Conservation (phyloP, 1,140 invertebrate species). For the Branchinecta lynchi region DNA sequence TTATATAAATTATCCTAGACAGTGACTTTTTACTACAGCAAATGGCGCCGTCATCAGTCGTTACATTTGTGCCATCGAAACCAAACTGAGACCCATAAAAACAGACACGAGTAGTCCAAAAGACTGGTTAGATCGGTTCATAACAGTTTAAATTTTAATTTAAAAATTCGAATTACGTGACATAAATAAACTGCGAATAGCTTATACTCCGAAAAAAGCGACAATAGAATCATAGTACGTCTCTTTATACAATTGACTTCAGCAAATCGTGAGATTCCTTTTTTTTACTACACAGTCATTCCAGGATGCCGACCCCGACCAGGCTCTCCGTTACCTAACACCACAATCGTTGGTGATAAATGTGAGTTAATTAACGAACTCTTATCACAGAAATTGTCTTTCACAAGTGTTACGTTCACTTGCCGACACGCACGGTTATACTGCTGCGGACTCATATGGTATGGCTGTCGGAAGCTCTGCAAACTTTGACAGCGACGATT, state of each 20-base stretch:
- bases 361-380: neutral
- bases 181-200: no score
- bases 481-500: neutral
- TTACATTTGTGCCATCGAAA: no score
- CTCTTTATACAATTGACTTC: neutral
- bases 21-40: no score
- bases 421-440: neutral
- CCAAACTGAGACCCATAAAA: no score
- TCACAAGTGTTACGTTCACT: neutral
- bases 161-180: no score
- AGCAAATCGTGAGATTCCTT: neutral
- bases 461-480: neutral
- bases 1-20: no score
- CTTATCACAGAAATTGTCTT: neutral
- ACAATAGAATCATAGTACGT: no score
- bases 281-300: neutral
- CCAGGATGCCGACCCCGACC: neutral
- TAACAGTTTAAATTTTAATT: no score
- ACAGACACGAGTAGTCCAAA: no score
- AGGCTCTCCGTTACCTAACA: neutral
- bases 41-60: no score
- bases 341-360: neutral
- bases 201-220: no score
- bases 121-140: no score
- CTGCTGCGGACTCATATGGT: neutral